These are phyloP conservation scores for Alloscopus bannaensis DNA, from an alignment of 2,888 invertebrate genomes.

Conservation along the genomic window DNA sequence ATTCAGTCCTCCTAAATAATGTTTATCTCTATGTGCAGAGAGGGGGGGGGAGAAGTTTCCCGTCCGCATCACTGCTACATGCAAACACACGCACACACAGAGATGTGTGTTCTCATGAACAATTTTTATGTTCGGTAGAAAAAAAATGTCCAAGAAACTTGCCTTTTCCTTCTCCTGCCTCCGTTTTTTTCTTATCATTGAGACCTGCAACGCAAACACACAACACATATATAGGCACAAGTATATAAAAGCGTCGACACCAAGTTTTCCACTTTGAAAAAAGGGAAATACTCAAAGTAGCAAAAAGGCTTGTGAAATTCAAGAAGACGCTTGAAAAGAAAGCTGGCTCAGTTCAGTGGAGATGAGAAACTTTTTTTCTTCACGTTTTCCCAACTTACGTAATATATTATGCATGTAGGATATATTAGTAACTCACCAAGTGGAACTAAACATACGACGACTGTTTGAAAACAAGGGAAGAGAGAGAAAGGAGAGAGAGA, in stretches of 20 bases:
- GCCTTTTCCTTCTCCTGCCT: background rate
- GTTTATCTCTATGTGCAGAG: slow-evolving; percentile 20
- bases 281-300: background rate
- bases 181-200: slow-evolving; percentile 2
- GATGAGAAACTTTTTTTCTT: slow-evolving; percentile 1
- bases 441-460: slow-evolving; percentile 23
- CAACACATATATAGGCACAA: background rate
- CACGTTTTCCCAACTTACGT: background rate
- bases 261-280: slow-evolving; percentile 4
- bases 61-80: too few species aligned
- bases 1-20: slow-evolving; percentile 45
- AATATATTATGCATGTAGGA: slow-evolving; percentile 1
- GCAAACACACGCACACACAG: too few species aligned
- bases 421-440: slow-evolving; percentile 17
- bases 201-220: background rate
- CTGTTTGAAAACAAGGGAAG: slow-evolving; percentile 1
- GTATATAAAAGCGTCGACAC: background rate
- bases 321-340: slow-evolving; percentile 12
- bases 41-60: slow-evolving; percentile 2
- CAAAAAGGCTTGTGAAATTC: slow-evolving; percentile 9
- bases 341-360: slow-evolving; percentile 7
- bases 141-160: slow-evolving; percentile 11
- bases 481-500: too few species aligned
- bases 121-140: too few species aligned
- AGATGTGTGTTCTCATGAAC: too few species aligned